Base-by-base conservation (phyloP, 2,113 vertebrate species). In the Elachura formosa region DNA sequence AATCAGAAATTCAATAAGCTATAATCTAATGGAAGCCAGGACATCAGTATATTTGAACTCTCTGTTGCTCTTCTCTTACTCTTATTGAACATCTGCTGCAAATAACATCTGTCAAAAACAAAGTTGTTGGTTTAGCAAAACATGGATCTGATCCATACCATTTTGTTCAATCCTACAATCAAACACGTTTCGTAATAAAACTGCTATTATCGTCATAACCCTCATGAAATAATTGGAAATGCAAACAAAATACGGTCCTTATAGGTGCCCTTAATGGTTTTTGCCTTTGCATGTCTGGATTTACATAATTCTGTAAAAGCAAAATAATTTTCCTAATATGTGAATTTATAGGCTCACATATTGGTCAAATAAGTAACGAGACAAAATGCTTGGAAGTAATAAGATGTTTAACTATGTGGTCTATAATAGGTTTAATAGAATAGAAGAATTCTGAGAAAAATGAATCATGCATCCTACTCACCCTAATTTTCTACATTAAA, bases 161-260 rank as follows among this genome's bases (percentile, higher is more conserved):
- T 21, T 62, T 38, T 51, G 8, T 33, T 62, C 21, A 78, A 1
- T 28, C n/a, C 63, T 51, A 51, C 3, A 62, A 13, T 56, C 49
- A 89, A 77, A 58, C 5, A 17, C 25, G 6, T 72, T 78, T 48
- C 31, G 5, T 36, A 54, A 46, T 66, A 81, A 77, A 92, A 20
- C 3, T 14, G 2, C 4, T 41, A 41, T 19, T 69, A 51, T 41
- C 3, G 15, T 69, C 31, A 59, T 63, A 76, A 69, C 2, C 40
- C n/a, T 59, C 38, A 58, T 26, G 56, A 69, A 92, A 80, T 41
- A 72, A 29, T 33, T 84, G 17, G 28, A 91, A 87, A 87, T 61
- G 19, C 7, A 21, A 78, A 46, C 5, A 87, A 86, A 81, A 48
- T 36, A 49, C 19, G 36, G 7, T 76, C 21, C 20, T 51, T 73